Evolutionary conservation across 2,113 vertebrate species (phyloP), one percentile per base, ranked within the genome.

Genomic region (Protobothrops mucrosquamatus): DNA sequence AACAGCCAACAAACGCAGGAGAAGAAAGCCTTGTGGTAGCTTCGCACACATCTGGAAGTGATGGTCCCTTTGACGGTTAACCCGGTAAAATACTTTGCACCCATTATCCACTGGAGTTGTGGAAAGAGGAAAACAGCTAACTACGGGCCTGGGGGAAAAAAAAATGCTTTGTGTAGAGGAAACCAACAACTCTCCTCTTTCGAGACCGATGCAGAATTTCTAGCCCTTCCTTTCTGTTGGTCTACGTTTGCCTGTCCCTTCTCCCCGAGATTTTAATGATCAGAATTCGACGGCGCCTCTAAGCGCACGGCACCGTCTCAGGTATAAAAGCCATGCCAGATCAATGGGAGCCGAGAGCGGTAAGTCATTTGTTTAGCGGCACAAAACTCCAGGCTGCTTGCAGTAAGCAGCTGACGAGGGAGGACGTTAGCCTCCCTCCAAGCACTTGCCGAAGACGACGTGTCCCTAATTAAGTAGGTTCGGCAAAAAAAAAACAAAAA

Each of bases 391-490:
- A 95, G 94, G 92, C 93, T 95, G 97, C 95, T 96, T 95, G 7
- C 94, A 88, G 91, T 48, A 14, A 92, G 94, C n/a, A 96, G 95
- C 93, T 95, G 95, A 94, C 95, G 95, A 4, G 29, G 48, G 48
- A 69, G 57, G 95, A 96, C 94, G 96, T 22, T 95, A 87, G 57
- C 96, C 34, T 94, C 96, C 95, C 96, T 94, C 96, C 93, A 92
- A 51, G 48, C 48, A 9, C 7, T 51, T 51, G 48, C 48, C 48
- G 39, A 39, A 39, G 4, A 48, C 46, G 46, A 48, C 46, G 96
- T 98, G 98, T 95, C 98, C 98, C 98, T 97, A 97, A 98, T 98
- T 98, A 98, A 97, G 95, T 86, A 96, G 95, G 92, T 96, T 96
- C 96, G 94, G 96, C 95, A 95, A 94, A 51, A 48, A 48, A 48